These are phyloP conservation scores for Girardia tigrina DNA, from an alignment of 2,888 invertebrate genomes.

Conservation along the genomic window DNA sequence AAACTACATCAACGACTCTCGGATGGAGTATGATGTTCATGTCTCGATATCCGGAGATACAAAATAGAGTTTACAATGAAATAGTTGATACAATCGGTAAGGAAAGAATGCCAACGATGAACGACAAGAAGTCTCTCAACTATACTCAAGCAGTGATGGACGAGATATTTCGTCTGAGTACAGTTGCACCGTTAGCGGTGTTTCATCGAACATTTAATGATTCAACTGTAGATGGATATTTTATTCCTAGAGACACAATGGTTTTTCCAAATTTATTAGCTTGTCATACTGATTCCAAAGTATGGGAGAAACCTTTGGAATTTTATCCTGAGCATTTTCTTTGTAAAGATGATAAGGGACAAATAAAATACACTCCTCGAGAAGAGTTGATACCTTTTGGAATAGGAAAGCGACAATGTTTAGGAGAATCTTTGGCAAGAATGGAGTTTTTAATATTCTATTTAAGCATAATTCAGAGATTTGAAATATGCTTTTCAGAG, in stretches of 20 bases:
- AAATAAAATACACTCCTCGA: constrained; percentile 27
- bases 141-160: constrained; percentile 38
- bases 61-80: constrained; percentile 35
- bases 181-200: constrained; percentile 44
- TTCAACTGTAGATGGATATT: neutral
- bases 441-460: constrained; percentile 39
- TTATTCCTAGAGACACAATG: constrained; percentile 15
- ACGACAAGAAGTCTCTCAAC: constrained; percentile 36
- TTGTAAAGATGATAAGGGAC: constrained; percentile 39
- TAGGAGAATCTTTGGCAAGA: constrained; percentile 38
- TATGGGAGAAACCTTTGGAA: constrained; percentile 41
- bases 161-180: constrained; percentile 44
- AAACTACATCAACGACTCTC: constrained; percentile 38
- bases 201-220: constrained; percentile 37
- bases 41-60: constrained; percentile 33
- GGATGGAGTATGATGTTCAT: constrained; percentile 37
- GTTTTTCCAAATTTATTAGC: constrained; percentile 33
- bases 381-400: constrained; percentile 39
- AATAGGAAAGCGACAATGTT: constrained; percentile 40
- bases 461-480: constrained; percentile 37
- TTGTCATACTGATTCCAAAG: constrained; percentile 36
- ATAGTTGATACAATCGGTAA: constrained; percentile 35
- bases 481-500: too few species aligned
- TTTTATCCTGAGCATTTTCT: constrained; percentile 45
- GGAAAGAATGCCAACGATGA: constrained; percentile 27